Conservation (phyloP, 1,140 invertebrate species). For the Pentalonia nigronervosa region DNA sequence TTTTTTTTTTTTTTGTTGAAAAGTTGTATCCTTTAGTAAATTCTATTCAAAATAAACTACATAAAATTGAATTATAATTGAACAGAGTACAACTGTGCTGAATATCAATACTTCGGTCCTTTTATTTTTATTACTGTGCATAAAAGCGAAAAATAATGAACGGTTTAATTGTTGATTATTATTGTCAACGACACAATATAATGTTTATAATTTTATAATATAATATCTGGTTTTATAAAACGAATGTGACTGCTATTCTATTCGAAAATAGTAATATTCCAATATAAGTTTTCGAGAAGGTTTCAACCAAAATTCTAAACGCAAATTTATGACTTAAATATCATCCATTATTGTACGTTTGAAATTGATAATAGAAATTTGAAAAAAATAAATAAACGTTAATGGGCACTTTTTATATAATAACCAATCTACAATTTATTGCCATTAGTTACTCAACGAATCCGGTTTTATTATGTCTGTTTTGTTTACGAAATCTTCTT, state of each 20-base stretch:
- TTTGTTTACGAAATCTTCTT: too few relatives aligned
- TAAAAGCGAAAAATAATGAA: neutral
- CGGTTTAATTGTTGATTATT: neutral
- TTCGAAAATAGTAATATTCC: neutral
- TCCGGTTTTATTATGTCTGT: too few relatives aligned
- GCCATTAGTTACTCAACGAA: too few relatives aligned
- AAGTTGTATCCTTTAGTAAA: neutral
- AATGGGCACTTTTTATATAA: too few relatives aligned
- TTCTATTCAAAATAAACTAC: slow-evolving; percentile 5
- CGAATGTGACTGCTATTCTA: neutral
- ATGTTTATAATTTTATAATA: neutral
- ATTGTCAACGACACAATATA: neutral
- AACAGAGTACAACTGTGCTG: neutral
- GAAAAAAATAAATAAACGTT: too few relatives aligned
- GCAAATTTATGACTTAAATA: too few relatives aligned
- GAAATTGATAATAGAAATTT: too few relatives aligned
- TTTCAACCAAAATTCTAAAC: neutral
- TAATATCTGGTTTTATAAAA: neutral
- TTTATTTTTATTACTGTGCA: neutral
- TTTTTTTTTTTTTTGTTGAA: neutral
- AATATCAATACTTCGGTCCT: neutral
- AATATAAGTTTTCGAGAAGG: neutral
- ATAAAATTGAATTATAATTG: neutral
- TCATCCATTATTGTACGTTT: too few relatives aligned
- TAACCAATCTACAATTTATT: too few relatives aligned